Base-by-base conservation (phyloP, 1,140 invertebrate species). In the Helicorthomorpha holstii region DNA sequence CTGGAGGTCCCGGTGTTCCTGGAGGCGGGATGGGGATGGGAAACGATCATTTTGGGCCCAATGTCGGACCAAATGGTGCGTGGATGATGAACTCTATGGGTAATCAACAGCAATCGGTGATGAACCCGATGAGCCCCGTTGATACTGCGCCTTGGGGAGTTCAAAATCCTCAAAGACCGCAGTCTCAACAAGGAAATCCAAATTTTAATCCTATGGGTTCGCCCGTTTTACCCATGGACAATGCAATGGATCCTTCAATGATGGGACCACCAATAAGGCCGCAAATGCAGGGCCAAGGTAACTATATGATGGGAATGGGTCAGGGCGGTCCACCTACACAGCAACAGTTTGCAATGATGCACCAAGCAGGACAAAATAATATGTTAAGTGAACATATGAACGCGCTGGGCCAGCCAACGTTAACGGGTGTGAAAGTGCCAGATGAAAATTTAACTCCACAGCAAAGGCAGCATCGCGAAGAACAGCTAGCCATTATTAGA, bases 361-460 rank as follows among this genome's bases (percentile, higher is more conserved):
- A 34, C 16, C 29, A 34, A 16, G 29, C 7, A 34, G 16, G 16
- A 7, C 7, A 16, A 7, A 10, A 19, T 14, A 26, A 23, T 7
- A 48, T 19, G 14, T 3, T 24, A 23, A 3, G 19, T 10, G 25
- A 48, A 7, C 21, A 3, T 23, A 24, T 48, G 24, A 4, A 7
- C 14, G 23, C 4, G 14, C 7, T 48, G 29, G 19, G 23, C 23
- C 34, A 51, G 23, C 23, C 12, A 23, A 1, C 49, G 10, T n/a
- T 25, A 10, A 38, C 24, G 3, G 49, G 42, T 51, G 83, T 88
- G 12, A 89, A 91, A 76, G 82, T 92, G 60, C 90, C 90, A 54
- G 89, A 96, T 72, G 91, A 95, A 73, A 92, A 95, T 69, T 73
- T 96, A 56, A 98, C 92, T 50, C 90, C 91, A 24, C 87, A 95